Percentiles rank a stretch among this genome's conserved stretches.
phyloP scores from a whole-genome alignment of 1,140 invertebrate genomes.

The Listronotus bonariensis region DNA sequence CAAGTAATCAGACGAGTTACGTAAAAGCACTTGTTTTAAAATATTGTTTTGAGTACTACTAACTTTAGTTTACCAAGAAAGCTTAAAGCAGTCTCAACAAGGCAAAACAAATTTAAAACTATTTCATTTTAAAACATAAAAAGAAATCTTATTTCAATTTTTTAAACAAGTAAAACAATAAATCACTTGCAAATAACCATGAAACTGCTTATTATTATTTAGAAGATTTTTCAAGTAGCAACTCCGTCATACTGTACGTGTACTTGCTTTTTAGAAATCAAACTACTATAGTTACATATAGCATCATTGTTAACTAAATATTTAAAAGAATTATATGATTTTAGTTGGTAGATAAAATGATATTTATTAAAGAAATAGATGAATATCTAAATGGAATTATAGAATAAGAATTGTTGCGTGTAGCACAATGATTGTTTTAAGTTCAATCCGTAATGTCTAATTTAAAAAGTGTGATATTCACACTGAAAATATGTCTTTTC shows the following conservation, averaged over 20 bases:
- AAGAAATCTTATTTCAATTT: too few species aligned
- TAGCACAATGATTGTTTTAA: conserved; percentile 42
- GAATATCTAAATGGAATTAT: conserved; percentile 44
- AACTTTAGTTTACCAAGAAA: too few species aligned
- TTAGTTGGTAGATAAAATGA: conserved; percentile 51
- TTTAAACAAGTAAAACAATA: too few species aligned
- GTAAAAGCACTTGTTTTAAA: too few species aligned
- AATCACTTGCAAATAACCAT: too few species aligned
- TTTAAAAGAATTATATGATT: conserved; percentile 51
- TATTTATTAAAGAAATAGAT: conserved; percentile 43
- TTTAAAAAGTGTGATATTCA: conserved; percentile 36
- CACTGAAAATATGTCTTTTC: neutral
- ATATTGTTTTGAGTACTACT: too few species aligned
- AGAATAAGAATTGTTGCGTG: conserved; percentile 44
- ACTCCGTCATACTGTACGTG: conserved; percentile 17
- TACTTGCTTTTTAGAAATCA: conserved; percentile 56
- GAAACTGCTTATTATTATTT: too few species aligned
- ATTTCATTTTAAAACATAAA: too few species aligned
- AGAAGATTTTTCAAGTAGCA: too few species aligned
- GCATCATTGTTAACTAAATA: conserved; percentile 56
- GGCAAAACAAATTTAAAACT: too few species aligned
- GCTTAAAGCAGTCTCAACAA: too few species aligned
- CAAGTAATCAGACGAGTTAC: too few species aligned
- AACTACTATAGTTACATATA: conserved; percentile 48
- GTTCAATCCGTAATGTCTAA: neutral